Base-by-base conservation (phyloP, 2,888 invertebrate species). In the Petrophora chlorosata region DNA sequence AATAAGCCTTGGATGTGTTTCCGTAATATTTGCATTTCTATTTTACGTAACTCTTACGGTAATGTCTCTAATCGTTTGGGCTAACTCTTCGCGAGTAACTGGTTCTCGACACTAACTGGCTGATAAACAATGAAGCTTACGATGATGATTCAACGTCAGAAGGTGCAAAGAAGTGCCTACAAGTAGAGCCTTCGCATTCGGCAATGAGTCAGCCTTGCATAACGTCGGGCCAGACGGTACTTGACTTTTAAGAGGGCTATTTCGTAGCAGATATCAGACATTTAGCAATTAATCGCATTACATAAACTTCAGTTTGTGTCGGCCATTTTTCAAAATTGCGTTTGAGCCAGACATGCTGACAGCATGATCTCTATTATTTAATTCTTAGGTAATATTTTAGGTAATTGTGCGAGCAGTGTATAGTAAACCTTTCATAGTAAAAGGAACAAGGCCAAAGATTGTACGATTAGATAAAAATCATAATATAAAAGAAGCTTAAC, bases 151-250 rank as follows among this genome's bases (percentile, higher is more conserved):
- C 60, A 58, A 49, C 52, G 13, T 44, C 34, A 33, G 51, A 43
- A 28, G 41, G 52, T 39, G 53, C 53, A 56, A 58, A 58, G 56
- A 53, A 54, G 41, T 54, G 56, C 50, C 45, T 48, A 56, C 53
- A 50, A 57, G 52, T 58, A 46, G 58, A 58, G 53, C 55, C 56
- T 57, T 52, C 50, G 42, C 58, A 23, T 51, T 61, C 52, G 58
- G 58, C 76, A 75, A 76, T 80, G 73, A 82, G 61, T 81, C 79
- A 78, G 59, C 54, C 52, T 80, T 79, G 72, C 71, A 65, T 76
- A 81, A 81, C 62, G 30, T 53, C 43, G 53, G 65, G 68, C 61
- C 68, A 70, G 71, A 67, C 70, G 57, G 57, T 56, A 57, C 56
- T 62, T 59, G 60, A 60, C 55, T 64, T 60, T 68, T 68, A 61